These are phyloP conservation scores for Athetis lepigone DNA, from an alignment of 2,888 invertebrate species.

Conservation along the genomic window DNA sequence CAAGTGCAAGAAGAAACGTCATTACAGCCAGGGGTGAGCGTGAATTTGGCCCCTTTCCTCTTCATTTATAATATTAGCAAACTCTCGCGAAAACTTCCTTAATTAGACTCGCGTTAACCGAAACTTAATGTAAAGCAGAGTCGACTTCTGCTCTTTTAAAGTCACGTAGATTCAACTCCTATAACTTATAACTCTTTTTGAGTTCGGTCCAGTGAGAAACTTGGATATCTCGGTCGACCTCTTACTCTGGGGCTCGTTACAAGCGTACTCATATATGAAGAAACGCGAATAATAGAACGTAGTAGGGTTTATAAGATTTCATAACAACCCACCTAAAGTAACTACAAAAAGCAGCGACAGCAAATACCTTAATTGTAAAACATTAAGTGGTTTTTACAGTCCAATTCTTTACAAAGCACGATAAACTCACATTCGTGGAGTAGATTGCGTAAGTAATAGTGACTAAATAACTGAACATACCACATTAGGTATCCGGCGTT, in stretches of 20 bases:
- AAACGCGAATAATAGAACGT: conserved; percentile 23
- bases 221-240: conserved; percentile 66
- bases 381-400: conserved; percentile 7
- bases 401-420: conserved; percentile 6
- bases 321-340: conserved; percentile 4
- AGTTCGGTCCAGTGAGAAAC: conserved; percentile 70
- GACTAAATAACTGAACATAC: conserved; percentile 37
- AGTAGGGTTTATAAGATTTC: conserved; percentile 14
- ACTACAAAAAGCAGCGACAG: neutral
- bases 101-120: conserved; percentile 82
- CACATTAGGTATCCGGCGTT: conserved; percentile 23
- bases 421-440: conserved; percentile 8
- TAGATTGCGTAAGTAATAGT: conserved; percentile 31
- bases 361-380: conserved; percentile 15
- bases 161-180: conserved; percentile 77
- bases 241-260: conserved; percentile 63
- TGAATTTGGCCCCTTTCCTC: conserved; percentile 78
- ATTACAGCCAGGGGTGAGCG: conserved; percentile 69
- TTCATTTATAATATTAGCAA: conserved; percentile 83
- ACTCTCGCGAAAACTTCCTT: conserved; percentile 78
- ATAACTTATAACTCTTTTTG: conserved; percentile 74
- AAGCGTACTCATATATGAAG: conserved; percentile 33
- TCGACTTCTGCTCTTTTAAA: conserved; percentile 80
- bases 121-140: conserved; percentile 83
- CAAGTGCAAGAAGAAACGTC: conserved; percentile 73